A percentile compares a stretch with the other conserved stretches of the same genome.
phyloP scores from a whole-genome alignment of 2,888 invertebrate species.

The Willowsia nigromaculata region DNA sequence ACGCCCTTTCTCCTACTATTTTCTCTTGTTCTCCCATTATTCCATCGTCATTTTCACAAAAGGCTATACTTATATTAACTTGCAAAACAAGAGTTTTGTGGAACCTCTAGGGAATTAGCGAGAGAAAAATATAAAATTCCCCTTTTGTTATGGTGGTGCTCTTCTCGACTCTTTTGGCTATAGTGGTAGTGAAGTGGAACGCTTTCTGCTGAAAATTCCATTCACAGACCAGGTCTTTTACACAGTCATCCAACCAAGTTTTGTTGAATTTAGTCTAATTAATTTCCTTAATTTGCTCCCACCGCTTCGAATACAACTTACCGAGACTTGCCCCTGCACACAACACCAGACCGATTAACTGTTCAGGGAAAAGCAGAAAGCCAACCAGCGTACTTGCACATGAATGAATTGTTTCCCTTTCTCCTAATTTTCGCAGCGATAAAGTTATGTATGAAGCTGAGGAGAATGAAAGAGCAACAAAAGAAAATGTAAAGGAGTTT shows the following conservation, averaged over 20 bases:
- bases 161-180: background rate
- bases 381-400: background rate
- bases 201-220: slow-evolving; percentile 39
- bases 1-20: background rate
- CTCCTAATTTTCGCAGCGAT: slow-evolving; percentile 20
- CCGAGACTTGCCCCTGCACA: background rate
- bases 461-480: slow-evolving; percentile 19
- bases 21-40: background rate
- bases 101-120: slow-evolving; percentile 30
- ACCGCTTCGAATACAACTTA: slow-evolving; percentile 18
- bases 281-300: slow-evolving; percentile 69
- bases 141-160: slow-evolving; percentile 2
- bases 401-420: slow-evolving; percentile 1
- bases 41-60: background rate
- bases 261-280: slow-evolving; percentile 62
- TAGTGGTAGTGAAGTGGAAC: slow-evolving; percentile 33
- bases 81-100: slow-evolving; percentile 33
- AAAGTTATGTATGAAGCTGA: background rate
- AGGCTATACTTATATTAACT: background rate
- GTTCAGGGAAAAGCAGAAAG: background rate
- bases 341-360: background rate
- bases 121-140: slow-evolving; percentile 37
- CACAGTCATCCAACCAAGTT: slow-evolving; percentile 35
- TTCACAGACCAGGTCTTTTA: background rate
- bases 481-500: background rate